Evolutionary conservation across 2,113 vertebrate species (phyloP).

Genomic region (Scopus umbretta): DNA sequence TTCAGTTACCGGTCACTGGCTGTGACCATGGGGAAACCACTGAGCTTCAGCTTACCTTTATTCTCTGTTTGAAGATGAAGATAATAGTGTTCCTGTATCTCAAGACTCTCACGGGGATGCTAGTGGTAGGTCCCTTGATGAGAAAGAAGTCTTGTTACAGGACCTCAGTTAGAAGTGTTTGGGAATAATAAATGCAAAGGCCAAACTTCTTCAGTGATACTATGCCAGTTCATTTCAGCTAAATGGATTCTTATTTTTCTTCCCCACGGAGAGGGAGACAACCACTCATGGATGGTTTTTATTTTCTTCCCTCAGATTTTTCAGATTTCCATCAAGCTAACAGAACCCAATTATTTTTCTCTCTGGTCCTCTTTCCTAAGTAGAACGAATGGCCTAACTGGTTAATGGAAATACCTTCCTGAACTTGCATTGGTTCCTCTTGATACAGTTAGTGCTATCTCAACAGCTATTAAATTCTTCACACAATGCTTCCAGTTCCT

Average conservation of each 20-base stretch:
- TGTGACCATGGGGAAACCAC: neutral
- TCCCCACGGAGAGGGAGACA: neutral
- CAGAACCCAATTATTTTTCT: neutral
- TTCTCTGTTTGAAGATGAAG: neutral
- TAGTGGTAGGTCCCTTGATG: neutral
- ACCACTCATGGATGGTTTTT: neutral
- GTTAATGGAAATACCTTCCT: neutral
- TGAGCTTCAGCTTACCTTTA: neutral
- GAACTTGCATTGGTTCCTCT: neutral
- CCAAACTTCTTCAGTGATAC: neutral
- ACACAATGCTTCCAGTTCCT: neutral
- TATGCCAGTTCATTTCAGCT: neutral
- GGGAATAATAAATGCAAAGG: neutral
- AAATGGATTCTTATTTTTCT: neutral
- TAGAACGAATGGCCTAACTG: neutral
- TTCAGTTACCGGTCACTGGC: neutral
- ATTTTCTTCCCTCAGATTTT: neutral
- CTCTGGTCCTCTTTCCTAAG: neutral
- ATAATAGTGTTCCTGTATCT: neutral
- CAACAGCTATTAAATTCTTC: neutral
- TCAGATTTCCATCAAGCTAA: neutral
- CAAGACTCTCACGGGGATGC: neutral
- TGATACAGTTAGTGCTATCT: neutral
- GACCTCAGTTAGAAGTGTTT: neutral
- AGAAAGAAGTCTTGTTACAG: neutral